Evolutionary conservation across 2,113 vertebrate species (phyloP).

Genomic region (Bambusicola thoracicus): DNA sequence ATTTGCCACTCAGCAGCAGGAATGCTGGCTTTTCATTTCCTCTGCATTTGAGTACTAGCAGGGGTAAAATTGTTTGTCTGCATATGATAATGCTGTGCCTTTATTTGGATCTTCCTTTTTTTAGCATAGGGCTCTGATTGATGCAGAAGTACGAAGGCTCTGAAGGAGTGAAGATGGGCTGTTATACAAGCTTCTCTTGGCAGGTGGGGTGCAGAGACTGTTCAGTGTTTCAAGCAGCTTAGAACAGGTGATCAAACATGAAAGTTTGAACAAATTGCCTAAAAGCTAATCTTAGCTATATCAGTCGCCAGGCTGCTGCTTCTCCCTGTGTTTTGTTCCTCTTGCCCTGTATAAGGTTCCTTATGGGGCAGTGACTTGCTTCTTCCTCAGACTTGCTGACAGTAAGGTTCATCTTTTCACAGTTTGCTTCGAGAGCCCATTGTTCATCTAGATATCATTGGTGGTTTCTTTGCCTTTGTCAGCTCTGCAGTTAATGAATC

Average conservation of each 20-base stretch:
- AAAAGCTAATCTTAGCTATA: neutral
- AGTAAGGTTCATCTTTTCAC: neutral
- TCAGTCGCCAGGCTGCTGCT: neutral
- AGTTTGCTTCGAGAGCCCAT: neutral
- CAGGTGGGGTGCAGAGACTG: neutral
- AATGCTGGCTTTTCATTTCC: slow-evolving; percentile 45
- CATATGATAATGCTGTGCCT: slow-evolving; percentile 16
- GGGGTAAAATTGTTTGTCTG: slow-evolving; percentile 18
- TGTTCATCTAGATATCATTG: rapidly evolving
- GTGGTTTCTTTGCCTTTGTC: neutral
- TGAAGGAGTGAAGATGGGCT: neutral
- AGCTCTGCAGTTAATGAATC: neutral
- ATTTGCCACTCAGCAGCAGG: slow-evolving; percentile 44
- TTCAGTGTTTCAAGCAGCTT: neutral
- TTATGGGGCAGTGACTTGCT: neutral
- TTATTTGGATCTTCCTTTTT: slow-evolving; percentile 17
- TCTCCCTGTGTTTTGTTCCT: neutral
- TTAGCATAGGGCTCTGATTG: neutral
- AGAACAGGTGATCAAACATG: neutral
- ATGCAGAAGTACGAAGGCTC: neutral
- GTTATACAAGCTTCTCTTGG: neutral
- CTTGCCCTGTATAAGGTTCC: neutral
- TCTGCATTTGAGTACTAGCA: slow-evolving; percentile 14
- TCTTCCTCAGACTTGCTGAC: neutral
- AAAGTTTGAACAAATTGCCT: neutral